Evolutionary conservation across 2,888 invertebrate species (phyloP).

Genomic region (Melanotus villosus): DNA sequence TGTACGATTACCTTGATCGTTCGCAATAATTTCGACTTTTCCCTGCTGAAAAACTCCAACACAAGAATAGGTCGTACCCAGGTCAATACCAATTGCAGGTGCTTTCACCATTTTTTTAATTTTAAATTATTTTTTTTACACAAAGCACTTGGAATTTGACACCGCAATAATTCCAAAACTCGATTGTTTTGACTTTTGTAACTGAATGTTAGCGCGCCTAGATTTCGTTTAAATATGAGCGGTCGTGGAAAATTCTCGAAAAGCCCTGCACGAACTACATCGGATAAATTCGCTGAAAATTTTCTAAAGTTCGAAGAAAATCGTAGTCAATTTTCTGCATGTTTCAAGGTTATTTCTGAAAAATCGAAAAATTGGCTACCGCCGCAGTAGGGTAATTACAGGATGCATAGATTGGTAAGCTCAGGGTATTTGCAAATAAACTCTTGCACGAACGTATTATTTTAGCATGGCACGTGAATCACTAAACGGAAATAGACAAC

Average conservation of each 20-base stretch:
- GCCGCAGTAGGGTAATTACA: neutral
- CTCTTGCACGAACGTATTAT: constrained; percentile 14
- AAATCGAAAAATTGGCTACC: neutral
- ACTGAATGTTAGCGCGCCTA: constrained; percentile 25
- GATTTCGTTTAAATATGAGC: constrained; percentile 29
- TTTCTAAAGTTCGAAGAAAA: neutral
- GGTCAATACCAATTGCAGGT: constrained; percentile 84
- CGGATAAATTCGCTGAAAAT: neutral
- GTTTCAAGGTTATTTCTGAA: neutral
- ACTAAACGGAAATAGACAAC: constrained; percentile 39
- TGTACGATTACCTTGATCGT: constrained; percentile 90
- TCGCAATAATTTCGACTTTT: constrained; percentile 89
- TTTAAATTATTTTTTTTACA: too few relatives aligned
- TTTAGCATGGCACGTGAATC: constrained; percentile 25
- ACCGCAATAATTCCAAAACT: too few relatives aligned
- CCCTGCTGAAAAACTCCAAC: constrained; percentile 87
- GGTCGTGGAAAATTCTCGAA: constrained; percentile 27
- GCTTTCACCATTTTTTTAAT: constrained; percentile 68
- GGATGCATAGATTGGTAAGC: too few relatives aligned
- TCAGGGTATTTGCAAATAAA: neutral
- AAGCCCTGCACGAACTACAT: neutral
- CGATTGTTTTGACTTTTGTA: constrained; percentile 31
- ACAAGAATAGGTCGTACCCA: constrained; percentile 90
- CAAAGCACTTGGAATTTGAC: constrained; percentile 21
- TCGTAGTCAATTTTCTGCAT: neutral